These are phyloP conservation scores for Rallus crepitans DNA, from an alignment of 2,797 vertebrate genomes.

Conservation along the genomic window DNA sequence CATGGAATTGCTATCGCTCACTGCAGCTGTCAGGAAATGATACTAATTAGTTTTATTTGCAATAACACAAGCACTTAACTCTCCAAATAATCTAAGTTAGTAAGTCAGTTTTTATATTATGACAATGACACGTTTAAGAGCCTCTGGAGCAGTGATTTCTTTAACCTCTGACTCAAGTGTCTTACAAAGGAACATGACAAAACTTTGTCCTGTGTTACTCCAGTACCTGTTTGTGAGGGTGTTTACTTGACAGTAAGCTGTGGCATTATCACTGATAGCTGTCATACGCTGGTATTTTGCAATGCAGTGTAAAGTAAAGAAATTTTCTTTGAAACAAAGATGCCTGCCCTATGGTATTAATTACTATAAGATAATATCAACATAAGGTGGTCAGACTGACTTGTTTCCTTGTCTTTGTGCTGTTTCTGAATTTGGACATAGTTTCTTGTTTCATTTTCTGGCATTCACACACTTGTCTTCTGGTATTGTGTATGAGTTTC, in stretches of 20 bases:
- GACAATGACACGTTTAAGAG: constrained; percentile 76
- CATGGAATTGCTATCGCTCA: constrained; percentile 78
- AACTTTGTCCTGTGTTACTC: constrained; percentile 53
- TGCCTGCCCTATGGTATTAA: neutral
- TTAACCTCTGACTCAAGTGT: constrained; percentile 78
- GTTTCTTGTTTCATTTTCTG: neutral
- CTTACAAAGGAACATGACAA: constrained; percentile 57
- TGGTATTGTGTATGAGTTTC: neutral
- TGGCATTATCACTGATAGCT: neutral
- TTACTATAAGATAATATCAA: neutral
- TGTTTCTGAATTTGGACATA: neutral
- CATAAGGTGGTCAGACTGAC: neutral
- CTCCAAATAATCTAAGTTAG: constrained; percentile 84
- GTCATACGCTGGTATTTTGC: neutral
- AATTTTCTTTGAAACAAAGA: neutral
- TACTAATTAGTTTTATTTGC: constrained; percentile 87
- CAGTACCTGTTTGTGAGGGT: constrained; percentile 52
- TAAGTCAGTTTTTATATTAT: constrained; percentile 80
- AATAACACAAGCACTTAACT: constrained; percentile 85
- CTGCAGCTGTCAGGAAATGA: constrained; percentile 84
- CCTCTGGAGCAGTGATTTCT: constrained; percentile 73
- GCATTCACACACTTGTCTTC: neutral
- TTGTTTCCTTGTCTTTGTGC: neutral
- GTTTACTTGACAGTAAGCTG: constrained; percentile 53
- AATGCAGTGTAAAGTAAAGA: neutral